Percentiles rank a stretch among this genome's conserved stretches.
Conservation (phyloP, 1,140 invertebrate genomes). For the Nasonia vitripennis region DNA sequence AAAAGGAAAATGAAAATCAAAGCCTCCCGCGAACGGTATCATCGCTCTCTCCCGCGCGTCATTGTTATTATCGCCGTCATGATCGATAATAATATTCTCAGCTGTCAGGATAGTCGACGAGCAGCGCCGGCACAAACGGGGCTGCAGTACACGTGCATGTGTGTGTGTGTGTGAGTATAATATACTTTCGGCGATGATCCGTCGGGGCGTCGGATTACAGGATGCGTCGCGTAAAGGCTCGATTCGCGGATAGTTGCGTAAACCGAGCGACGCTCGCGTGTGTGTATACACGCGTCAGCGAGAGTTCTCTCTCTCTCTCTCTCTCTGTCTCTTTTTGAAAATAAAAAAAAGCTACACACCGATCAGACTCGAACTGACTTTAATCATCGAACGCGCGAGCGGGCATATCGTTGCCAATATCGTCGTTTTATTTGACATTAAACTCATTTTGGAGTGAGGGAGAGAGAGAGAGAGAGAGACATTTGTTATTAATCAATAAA, state of each 20-base stretch:
- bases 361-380: neutral
- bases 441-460: conserved; percentile 59
- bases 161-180: neutral
- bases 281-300: neutral
- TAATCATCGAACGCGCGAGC: neutral
- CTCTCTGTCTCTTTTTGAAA: neutral
- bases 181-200: neutral
- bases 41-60: neutral
- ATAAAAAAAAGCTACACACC: too few species aligned
- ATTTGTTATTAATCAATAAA: conserved; percentile 72
- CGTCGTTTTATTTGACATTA: conserved; percentile 69
- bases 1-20: conserved; percentile 40
- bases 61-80: conserved; percentile 13
- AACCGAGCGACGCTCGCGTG: neutral
- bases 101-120: conserved; percentile 2
- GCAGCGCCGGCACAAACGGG: neutral
- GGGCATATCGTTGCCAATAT: conserved; percentile 25
- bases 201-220: conserved; percentile 1
- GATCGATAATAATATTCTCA: conserved; percentile 31
- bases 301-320: neutral
- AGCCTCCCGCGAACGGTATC: neutral
- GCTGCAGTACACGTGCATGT: too few species aligned
- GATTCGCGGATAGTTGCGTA: neutral
- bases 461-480: conserved; percentile 50
- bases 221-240: neutral